These are phyloP conservation scores for Biston betularia DNA, from an alignment of 2,888 invertebrate genomes.

Conservation along the genomic window DNA sequence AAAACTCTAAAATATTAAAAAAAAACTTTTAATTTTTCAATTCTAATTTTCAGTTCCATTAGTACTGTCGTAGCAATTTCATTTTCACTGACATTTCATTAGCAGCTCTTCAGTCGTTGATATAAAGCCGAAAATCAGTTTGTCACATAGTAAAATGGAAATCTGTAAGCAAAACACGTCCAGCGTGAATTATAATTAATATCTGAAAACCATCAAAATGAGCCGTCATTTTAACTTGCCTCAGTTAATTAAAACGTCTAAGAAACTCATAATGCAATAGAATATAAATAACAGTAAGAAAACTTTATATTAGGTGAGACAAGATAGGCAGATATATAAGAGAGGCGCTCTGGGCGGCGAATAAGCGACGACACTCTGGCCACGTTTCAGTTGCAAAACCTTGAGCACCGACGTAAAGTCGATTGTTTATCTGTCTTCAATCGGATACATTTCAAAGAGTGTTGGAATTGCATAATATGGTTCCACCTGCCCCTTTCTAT, in stretches of 20 bases:
- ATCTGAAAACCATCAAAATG: conserved; percentile 20
- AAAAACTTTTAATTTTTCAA: neutral
- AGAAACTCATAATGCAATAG: conserved; percentile 3
- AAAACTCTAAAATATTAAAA: too few species aligned
- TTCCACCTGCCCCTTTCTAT: too few species aligned
- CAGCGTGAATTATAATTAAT: conserved; percentile 13
- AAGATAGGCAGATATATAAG: too few species aligned
- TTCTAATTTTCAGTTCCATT: neutral
- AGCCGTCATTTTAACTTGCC: conserved; percentile 18
- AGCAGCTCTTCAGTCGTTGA: neutral
- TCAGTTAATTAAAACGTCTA: conserved; percentile 23
- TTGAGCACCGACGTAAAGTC: too few species aligned
- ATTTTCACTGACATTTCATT: neutral
- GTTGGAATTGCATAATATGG: too few species aligned
- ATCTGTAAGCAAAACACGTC: conserved; percentile 17
- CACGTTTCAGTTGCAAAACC: too few species aligned
- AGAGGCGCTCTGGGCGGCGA: too few species aligned
- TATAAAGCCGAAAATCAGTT: neutral
- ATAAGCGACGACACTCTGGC: too few species aligned
- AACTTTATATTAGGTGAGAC: too few species aligned
- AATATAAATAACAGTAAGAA: neutral
- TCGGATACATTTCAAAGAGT: too few species aligned
- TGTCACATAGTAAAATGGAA: neutral
- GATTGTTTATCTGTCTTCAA: too few species aligned
- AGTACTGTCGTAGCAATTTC: neutral